Conservation (phyloP, 2,888 invertebrate species). For the Xestia rhomboidea region DNA sequence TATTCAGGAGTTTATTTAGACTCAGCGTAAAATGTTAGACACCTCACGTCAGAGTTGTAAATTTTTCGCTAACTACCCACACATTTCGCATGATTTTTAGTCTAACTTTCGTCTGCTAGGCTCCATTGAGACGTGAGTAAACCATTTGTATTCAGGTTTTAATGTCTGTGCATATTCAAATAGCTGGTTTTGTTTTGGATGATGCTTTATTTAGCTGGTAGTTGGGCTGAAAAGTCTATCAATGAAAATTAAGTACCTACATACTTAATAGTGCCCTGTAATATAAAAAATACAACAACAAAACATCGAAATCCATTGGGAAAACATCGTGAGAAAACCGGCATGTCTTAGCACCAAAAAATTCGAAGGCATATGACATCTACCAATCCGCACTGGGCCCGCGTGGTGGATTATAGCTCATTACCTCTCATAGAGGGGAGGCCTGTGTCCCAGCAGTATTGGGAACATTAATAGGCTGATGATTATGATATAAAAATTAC, state of each 20-base stretch:
- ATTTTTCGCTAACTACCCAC: constrained; percentile 78
- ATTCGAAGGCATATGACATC: too few species aligned
- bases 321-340: too few species aligned
- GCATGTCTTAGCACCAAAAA: too few species aligned
- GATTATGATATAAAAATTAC: too few species aligned
- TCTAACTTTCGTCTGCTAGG: constrained; percentile 80
- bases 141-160: constrained; percentile 70
- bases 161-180: constrained; percentile 84
- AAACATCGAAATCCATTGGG: too few species aligned
- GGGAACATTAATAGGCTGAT: too few species aligned
- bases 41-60: constrained; percentile 77
- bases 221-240: not conserved
- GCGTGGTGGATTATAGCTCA: too few species aligned
- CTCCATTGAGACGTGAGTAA: constrained; percentile 78
- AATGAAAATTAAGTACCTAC: not conserved
- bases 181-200: constrained; percentile 73
- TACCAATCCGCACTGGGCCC: too few species aligned
- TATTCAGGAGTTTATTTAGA: constrained; percentile 50
- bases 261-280: too few species aligned
- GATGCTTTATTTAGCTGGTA: constrained; percentile 32
- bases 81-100: constrained; percentile 83
- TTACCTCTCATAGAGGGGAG: too few species aligned
- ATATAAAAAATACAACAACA: too few species aligned
- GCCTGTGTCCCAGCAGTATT: too few species aligned
- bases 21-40: constrained; percentile 68